phyloP scores from a whole-genome alignment of 1,140 invertebrate species.

The Drosophila teissieri region DNA sequence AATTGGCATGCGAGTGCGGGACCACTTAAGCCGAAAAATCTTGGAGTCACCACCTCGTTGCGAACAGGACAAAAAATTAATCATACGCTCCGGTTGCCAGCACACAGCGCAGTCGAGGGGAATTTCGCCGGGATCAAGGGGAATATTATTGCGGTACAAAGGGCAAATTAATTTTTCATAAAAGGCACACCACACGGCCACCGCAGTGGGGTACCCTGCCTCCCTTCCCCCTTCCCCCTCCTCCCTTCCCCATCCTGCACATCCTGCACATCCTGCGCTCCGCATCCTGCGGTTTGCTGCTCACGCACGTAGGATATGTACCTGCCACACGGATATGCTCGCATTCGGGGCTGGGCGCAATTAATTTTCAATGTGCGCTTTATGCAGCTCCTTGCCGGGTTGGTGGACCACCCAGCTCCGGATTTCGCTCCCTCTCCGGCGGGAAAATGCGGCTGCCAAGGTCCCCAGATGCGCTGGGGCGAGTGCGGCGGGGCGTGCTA shows the following conservation, averaged over 20 bases:
- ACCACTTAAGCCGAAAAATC: slow-evolving; percentile 42
- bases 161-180: slow-evolving; percentile 82
- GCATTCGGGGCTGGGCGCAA: slow-evolving; percentile 48
- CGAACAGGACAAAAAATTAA: slow-evolving; percentile 68
- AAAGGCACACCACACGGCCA: slow-evolving; percentile 67
- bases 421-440: slow-evolving; percentile 12
- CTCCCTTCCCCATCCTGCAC: background rate
- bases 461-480: slow-evolving; percentile 34
- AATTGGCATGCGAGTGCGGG: slow-evolving; percentile 20
- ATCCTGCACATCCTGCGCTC: slow-evolving; percentile 1
- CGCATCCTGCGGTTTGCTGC: slow-evolving; percentile 31
- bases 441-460: slow-evolving; percentile 44
- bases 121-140: slow-evolving; percentile 52
- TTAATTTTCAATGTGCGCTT: slow-evolving; percentile 79
- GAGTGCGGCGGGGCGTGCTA: slow-evolving; percentile 58
- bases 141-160: slow-evolving; percentile 81
- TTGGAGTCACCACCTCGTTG: slow-evolving; percentile 29
- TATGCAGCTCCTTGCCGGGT: slow-evolving; percentile 64
- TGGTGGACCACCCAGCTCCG: no score
- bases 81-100: slow-evolving; percentile 79
- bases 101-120: slow-evolving; percentile 66
- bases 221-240: background rate
- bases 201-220: slow-evolving; percentile 12
- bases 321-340: slow-evolving; percentile 18
- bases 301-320: slow-evolving; percentile 42